Percentiles rank a stretch among this genome's conserved stretches.
Evolutionary conservation across 2,888 invertebrate species (phyloP).

Genomic region (Euzetes globulus): DNA sequence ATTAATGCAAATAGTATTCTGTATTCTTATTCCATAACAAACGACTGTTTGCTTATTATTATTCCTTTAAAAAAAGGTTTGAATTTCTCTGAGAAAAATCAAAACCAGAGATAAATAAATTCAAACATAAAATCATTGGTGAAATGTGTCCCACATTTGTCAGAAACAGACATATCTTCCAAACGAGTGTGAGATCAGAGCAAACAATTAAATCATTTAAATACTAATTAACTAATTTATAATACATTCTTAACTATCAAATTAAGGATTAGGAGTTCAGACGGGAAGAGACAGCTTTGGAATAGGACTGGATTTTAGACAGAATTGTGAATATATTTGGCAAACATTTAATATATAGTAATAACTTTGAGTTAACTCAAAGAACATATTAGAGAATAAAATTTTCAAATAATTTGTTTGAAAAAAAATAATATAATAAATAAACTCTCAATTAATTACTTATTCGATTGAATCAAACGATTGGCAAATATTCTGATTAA

Average conservation of each 20-base stretch:
- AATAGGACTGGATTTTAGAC: too few relatives aligned
- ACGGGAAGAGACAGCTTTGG: too few relatives aligned
- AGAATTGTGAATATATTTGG: not conserved
- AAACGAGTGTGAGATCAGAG: conserved; percentile 17
- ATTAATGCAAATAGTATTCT: not conserved
- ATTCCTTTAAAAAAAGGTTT: not conserved
- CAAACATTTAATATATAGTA: not conserved
- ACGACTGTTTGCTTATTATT: not conserved
- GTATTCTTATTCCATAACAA: not conserved
- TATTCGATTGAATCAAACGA: not conserved
- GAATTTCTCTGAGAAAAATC: too few relatives aligned
- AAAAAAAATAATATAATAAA: not conserved
- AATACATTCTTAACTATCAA: not conserved
- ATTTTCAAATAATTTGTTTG: not conserved
- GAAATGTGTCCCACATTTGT: conserved; percentile 28
- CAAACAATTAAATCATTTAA: not conserved
- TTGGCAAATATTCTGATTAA: not conserved
- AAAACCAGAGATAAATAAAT: too few relatives aligned
- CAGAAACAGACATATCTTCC: not conserved
- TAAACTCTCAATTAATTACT: not conserved
- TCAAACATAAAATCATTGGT: too few relatives aligned
- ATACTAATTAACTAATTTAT: not conserved
- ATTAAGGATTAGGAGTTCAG: not conserved
- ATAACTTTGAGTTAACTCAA: not conserved
- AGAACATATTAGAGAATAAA: not conserved